Conservation (phyloP, 2,113 vertebrate species). For the Leptocoma aspasia region DNA sequence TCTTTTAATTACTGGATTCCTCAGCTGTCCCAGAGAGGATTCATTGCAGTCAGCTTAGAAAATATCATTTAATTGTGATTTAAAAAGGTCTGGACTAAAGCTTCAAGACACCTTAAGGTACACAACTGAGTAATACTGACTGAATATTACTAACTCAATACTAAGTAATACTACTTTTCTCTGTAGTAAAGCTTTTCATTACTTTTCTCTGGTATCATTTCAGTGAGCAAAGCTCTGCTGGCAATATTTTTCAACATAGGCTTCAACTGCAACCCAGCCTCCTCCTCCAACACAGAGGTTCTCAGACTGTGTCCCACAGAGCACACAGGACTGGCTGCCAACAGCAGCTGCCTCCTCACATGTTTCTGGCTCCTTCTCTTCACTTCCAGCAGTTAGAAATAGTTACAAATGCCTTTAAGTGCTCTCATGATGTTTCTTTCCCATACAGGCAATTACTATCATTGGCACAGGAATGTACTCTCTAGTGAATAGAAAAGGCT, state of each 20-base stretch:
- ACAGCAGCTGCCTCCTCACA: constrained; percentile 32
- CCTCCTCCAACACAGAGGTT: neutral
- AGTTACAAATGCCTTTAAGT: constrained; percentile 42
- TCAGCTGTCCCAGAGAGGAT: neutral
- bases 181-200: neutral
- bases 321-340: neutral
- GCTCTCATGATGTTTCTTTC: neutral
- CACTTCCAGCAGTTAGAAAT: constrained; percentile 28
- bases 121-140: neutral
- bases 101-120: neutral
- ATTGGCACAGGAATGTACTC: neutral
- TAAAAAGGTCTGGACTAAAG: neutral
- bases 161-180: neutral
- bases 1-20: neutral
- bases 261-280: neutral
- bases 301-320: neutral
- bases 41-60: neutral
- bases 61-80: neutral
- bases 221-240: neutral
- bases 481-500: neutral
- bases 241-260: neutral
- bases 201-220: neutral
- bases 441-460: neutral
- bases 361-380: constrained; percentile 20
- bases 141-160: neutral